These are phyloP conservation scores for Aphodius granarius DNA, from an alignment of 2,888 invertebrate genomes.

Conservation along the genomic window DNA sequence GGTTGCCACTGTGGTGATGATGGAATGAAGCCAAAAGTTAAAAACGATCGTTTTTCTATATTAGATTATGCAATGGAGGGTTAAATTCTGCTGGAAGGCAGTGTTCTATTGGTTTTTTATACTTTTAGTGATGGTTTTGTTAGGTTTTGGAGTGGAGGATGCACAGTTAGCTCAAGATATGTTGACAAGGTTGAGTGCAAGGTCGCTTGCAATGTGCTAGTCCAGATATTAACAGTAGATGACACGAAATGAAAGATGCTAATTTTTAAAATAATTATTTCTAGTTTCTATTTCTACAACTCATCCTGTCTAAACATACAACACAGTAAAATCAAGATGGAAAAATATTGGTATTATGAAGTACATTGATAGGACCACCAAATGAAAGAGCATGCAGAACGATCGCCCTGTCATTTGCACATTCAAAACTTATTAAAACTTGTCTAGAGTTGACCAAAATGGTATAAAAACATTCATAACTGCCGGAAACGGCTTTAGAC, in stretches of 20 bases:
- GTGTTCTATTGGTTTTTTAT: not conserved
- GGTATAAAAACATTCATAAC: too few relatives aligned
- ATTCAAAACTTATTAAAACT: too few relatives aligned
- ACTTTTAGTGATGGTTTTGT: not conserved
- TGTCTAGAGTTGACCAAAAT: too few relatives aligned
- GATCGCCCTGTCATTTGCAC: too few relatives aligned
- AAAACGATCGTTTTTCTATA: slow-evolving; percentile 4
- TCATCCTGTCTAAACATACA: too few relatives aligned
- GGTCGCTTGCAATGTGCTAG: not conserved
- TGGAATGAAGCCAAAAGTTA: not conserved
- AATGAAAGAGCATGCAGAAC: too few relatives aligned
- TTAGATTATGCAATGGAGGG: not conserved
- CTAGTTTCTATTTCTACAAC: too few relatives aligned
- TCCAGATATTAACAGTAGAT: not conserved
- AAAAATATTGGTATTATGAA: too few relatives aligned
- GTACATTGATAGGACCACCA: too few relatives aligned
- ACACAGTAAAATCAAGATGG: too few relatives aligned
- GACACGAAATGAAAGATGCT: not conserved
- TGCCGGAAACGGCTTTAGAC: too few relatives aligned
- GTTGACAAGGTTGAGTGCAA: not conserved
- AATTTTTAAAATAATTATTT: not conserved
- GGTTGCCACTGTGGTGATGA: slow-evolving; percentile 5
- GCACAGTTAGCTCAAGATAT: not conserved
- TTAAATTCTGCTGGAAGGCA: not conserved
- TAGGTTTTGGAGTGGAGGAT: not conserved